Evolutionary conservation across 2,113 vertebrate species (phyloP).

Genomic region (Hypocryptadius cinnamomeus): DNA sequence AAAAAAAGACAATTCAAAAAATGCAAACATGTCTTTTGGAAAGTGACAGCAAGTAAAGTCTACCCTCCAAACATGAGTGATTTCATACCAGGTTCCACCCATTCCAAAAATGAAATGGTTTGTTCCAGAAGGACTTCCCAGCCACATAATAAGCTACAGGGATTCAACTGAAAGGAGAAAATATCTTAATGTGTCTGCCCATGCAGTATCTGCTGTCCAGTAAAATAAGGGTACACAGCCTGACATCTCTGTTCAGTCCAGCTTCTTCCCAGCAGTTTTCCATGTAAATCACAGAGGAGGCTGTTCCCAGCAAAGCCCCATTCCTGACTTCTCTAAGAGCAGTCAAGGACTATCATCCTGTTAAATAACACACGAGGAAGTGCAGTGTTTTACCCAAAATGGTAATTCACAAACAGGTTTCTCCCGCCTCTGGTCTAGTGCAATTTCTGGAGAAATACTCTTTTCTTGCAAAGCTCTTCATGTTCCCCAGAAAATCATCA

Average conservation of each 20-base stretch:
- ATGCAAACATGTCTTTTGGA: neutral
- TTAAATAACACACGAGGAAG: neutral
- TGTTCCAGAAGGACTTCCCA: neutral
- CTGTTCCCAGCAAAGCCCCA: neutral
- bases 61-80: neutral
- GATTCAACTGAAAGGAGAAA: neutral
- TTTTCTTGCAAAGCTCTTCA: neutral
- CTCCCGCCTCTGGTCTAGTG: neutral
- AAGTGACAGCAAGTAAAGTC: neutral
- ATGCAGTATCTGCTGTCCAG: neutral
- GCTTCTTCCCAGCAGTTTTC: neutral
- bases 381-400: neutral
- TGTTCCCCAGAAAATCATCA: neutral
- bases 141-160: neutral
- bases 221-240: neutral
- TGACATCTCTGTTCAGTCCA: neutral
- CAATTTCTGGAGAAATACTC: neutral
- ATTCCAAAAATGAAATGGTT: neutral
- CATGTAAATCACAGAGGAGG: neutral
- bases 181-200: neutral
- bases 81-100: neutral
- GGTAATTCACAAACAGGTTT: neutral
- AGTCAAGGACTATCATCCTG: neutral
- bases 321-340: neutral
- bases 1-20: neutral